Base-by-base conservation (phyloP, 2,888 invertebrate species). In the Sericinus montela region DNA sequence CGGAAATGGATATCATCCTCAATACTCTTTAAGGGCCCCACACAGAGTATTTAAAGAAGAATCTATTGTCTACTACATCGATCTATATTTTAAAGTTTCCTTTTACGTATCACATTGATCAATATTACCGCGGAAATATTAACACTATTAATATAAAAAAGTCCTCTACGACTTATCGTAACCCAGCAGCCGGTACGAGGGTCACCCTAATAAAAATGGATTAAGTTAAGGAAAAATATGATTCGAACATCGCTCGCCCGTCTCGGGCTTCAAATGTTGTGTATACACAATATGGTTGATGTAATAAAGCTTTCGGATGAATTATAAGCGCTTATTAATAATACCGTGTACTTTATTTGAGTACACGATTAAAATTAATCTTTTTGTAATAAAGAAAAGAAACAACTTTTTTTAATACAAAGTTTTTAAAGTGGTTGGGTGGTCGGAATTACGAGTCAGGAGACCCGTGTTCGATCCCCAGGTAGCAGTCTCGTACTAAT, bases 141-240 rank as follows among this genome's bases (percentile, higher is more conserved):
- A 74, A 69, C 65, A 68, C 67, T 67, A 66, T 71, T 75, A 70
- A 67, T 71, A 69, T 73, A 73, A 73, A 73, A 72, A 70, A 58
- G 47, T 49, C 40, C 47, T 49, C 44, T 41, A 9, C 23, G 57
- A 60, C 69, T 74, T 80, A 80, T 80, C 80, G 69, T 56, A 45
- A 53, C 56, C 54, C 48, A 62, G 59, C 80, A 80, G 79, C 75
- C 77, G 72, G 61, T 56, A 62, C 63, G 65, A 65, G 78, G 82
- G 80, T 75, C 78, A 71, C 75, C 72, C 71, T 66, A 74, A 81
- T 86, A 82, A 85, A 85, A 83, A 82, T 81, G 82, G 83, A 83
- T 81, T 82, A 83, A 68, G 66, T 56, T 63, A 69, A 62, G 73
- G 69, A 80, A 81, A n/a, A n/a, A 80, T 81, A 79, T 80, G 72